Conservation (phyloP, 1,140 invertebrate genomes). For the Drosophila ambigua region DNA sequence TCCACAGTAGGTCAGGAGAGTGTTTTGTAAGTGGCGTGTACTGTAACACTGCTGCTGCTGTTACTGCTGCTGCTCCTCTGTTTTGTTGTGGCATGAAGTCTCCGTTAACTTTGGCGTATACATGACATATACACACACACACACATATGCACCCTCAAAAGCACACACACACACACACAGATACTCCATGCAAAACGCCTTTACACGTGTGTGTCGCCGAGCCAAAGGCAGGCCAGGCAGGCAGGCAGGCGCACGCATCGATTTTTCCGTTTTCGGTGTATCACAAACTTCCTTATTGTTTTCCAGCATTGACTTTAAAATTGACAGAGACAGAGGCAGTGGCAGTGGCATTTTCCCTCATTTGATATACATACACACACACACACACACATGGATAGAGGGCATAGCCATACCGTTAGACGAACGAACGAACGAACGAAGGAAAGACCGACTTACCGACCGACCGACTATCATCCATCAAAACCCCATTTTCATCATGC, state of each 20-base stretch:
- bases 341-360: constrained; percentile 8
- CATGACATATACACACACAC: constrained; percentile 44
- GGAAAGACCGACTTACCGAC: too few species aligned
- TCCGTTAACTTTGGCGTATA: constrained; percentile 67
- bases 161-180: constrained; percentile 29
- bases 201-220: constrained; percentile 51
- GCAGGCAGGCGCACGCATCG: constrained; percentile 68
- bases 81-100: constrained; percentile 73
- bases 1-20: constrained; percentile 76
- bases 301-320: constrained; percentile 51
- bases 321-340: constrained; percentile 12
- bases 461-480: constrained; percentile 1
- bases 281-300: constrained; percentile 75
- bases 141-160: neutral
- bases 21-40: constrained; percentile 75
- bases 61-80: constrained; percentile 41
- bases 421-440: too few species aligned
- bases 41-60: constrained; percentile 24
- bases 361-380: constrained; percentile 14
- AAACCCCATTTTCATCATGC: neutral
- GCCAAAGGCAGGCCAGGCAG: constrained; percentile 20
- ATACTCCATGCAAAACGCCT: constrained; percentile 5
- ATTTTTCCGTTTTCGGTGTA: constrained; percentile 76
- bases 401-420: neutral
- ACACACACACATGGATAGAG: constrained; percentile 1